Conservation (phyloP, 2,888 invertebrate genomes). For the Idaea straminata region DNA sequence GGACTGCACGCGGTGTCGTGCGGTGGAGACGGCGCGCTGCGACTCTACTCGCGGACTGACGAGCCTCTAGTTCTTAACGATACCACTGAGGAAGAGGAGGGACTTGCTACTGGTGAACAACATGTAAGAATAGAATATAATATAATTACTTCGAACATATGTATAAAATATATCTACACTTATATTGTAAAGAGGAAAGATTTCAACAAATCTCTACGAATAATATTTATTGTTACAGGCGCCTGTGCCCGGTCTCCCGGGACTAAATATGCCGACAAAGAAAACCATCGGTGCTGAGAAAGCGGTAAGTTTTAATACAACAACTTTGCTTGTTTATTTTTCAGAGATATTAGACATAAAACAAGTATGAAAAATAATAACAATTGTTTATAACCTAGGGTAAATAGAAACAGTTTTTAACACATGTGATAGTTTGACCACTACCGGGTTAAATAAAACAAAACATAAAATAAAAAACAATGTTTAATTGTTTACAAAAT, state of each 20-base stretch:
- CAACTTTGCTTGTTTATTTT: background rate
- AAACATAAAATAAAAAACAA: no score
- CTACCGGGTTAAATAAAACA: no score
- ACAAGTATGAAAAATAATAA: background rate
- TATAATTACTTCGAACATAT: no score
- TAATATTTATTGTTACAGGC: constrained; percentile 53
- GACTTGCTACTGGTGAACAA: constrained; percentile 87
- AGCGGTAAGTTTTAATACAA: constrained; percentile 82
- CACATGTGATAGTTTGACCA: no score
- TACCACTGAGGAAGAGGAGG: constrained; percentile 92
- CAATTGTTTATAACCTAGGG: no score
- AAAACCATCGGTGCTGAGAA: constrained; percentile 93
- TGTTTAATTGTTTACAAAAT: no score
- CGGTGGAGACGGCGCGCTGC: constrained; percentile 92
- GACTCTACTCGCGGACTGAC: constrained; percentile 91
- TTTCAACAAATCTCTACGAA: background rate
- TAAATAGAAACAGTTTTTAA: no score
- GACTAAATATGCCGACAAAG: constrained; percentile 90
- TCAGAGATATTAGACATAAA: no score
- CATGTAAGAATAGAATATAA: constrained; percentile 42
- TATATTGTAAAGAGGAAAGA: no score
- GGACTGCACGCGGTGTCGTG: constrained; percentile 89
- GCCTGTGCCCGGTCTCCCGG: constrained; percentile 85
- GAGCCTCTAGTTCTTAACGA: constrained; percentile 97
- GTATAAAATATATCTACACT: background rate